Percentiles rank a stretch among this genome's conserved stretches.
These are phyloP conservation scores for Palaemon carinicauda DNA, from an alignment of 1,140 invertebrate genomes.

Conservation along the genomic window DNA sequence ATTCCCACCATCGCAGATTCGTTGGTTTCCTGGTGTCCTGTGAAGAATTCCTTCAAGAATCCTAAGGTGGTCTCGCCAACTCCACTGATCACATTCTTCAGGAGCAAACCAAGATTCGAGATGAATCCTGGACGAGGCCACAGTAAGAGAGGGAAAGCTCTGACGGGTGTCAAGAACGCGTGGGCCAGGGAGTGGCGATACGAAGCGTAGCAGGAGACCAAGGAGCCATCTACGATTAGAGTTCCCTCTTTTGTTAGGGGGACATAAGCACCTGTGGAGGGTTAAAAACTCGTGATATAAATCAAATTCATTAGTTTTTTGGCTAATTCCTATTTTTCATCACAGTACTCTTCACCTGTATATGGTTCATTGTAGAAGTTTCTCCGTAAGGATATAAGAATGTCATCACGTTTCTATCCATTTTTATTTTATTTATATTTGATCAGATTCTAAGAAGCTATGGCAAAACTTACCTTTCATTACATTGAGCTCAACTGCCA, in stretches of 20 bases:
- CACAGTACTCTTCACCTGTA: neutral
- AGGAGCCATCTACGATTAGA: constrained; percentile 64
- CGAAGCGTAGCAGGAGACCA: constrained; percentile 65
- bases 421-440: neutral
- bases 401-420: neutral
- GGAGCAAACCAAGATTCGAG: neutral
- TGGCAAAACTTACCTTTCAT: constrained; percentile 16
- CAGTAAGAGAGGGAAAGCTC: constrained; percentile 57
- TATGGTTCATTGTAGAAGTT: neutral
- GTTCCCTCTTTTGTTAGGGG: constrained; percentile 65
- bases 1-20: no score
- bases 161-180: constrained; percentile 62
- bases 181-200: constrained; percentile 63
- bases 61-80: neutral
- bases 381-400: neutral
- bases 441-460: neutral
- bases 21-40: no score
- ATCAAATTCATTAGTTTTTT: neutral
- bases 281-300: neutral
- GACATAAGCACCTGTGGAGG: constrained; percentile 63
- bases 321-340: neutral
- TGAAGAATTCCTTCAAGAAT: neutral
- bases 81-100: neutral
- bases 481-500: constrained; percentile 20
- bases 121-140: constrained; percentile 20